Evolutionary conservation across 2,113 vertebrate species (phyloP).

Genomic region (Pachyramphus minor): DNA sequence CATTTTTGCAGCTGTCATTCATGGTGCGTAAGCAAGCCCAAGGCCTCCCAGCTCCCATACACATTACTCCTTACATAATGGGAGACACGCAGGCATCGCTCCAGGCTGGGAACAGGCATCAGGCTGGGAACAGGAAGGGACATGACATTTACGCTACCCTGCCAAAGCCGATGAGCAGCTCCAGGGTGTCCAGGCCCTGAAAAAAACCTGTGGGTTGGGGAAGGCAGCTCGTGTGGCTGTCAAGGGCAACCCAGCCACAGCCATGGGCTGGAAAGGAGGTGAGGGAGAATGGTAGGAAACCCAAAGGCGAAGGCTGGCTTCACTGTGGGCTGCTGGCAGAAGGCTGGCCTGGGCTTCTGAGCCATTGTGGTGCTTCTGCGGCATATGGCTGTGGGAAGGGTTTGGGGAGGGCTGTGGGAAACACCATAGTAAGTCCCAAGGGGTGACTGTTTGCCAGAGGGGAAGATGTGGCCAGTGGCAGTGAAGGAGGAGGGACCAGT

Average conservation of each 20-base stretch:
- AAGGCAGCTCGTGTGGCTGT: not conserved
- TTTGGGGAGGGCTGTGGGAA: not conserved
- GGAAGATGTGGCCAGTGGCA: not conserved
- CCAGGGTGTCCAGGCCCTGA: not conserved
- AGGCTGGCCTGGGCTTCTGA: not conserved
- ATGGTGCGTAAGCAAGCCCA: not conserved
- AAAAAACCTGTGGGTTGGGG: not conserved
- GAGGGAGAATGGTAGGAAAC: not conserved
- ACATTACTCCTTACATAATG: constrained; percentile 5
- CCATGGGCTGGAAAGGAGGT: not conserved
- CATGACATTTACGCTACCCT: not conserved
- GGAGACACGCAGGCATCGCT: not conserved
- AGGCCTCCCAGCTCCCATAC: not conserved
- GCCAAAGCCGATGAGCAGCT: not conserved
- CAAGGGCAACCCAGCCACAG: not conserved
- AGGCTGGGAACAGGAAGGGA: not conserved
- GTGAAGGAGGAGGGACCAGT: not conserved
- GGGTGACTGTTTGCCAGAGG: not conserved
- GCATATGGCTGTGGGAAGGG: not conserved
- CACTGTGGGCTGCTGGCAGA: not conserved
- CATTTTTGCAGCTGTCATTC: constrained; percentile 37
- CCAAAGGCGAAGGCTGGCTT: not conserved
- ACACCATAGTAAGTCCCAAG: not conserved
- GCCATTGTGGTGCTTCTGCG: not conserved
- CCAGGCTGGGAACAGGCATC: not conserved